Conservation (phyloP, 2,888 invertebrate genomes). For the Dorcus parallelipipedus region DNA sequence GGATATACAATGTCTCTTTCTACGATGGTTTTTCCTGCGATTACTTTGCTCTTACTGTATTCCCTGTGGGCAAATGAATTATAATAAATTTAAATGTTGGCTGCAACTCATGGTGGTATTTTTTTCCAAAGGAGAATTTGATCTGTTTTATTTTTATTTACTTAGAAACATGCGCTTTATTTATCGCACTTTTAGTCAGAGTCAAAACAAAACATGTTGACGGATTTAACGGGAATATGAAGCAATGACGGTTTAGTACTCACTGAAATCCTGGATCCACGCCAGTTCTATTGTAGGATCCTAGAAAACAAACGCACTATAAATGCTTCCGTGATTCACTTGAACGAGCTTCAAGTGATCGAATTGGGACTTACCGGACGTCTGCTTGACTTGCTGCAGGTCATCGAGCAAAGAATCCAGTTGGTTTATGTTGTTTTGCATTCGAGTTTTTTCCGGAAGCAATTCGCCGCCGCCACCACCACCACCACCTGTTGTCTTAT, state of each 20-base stretch:
- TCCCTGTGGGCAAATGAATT: conserved; percentile 1
- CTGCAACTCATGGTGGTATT: too few species aligned
- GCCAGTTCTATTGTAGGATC: conserved; percentile 41
- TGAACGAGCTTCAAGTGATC: background rate
- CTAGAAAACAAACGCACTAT: conserved; percentile 40
- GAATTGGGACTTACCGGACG: conserved; percentile 23
- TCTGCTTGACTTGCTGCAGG: conserved; percentile 55
- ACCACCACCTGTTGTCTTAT: conserved; percentile 30
- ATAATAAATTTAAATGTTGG: too few species aligned
- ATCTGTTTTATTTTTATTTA: too few species aligned
- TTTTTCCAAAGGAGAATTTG: too few species aligned
- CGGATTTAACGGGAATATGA: too few species aligned
- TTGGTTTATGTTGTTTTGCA: conserved; percentile 67
- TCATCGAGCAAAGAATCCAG: conserved; percentile 73
- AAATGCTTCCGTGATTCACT: conserved; percentile 11
- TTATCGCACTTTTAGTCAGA: too few species aligned
- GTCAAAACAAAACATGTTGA: too few species aligned
- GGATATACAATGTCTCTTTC: conserved; percentile 46
- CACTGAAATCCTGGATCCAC: conserved; percentile 43
- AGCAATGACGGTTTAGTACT: conserved; percentile 27
- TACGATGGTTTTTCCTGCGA: conserved; percentile 35
- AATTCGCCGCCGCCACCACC: conserved; percentile 22
- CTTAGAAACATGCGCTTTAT: too few species aligned
- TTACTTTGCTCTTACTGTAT: conserved; percentile 20
- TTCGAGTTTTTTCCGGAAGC: conserved; percentile 40